Evolutionary conservation across 2,113 vertebrate species (phyloP), one percentile per base, ranked within the genome.

Genomic region (Brachypteracias leptosomus): DNA sequence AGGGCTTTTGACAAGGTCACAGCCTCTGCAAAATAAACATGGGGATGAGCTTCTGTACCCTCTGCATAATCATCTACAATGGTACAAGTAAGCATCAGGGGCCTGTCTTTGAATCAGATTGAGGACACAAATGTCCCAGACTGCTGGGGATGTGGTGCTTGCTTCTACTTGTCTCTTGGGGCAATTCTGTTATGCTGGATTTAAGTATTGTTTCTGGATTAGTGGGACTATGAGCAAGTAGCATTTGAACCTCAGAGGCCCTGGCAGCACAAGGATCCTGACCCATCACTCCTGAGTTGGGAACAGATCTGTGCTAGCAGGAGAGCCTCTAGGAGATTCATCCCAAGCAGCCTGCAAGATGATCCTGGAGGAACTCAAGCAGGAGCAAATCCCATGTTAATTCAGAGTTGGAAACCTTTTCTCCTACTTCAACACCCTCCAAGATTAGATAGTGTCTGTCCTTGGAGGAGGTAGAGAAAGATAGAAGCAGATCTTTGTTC

Each of bases 1-100:
- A 87, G 51, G 38, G 40, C 73, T 93, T 90, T 63, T 87, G 84
- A 81, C 86, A 95, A 97, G 86, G 93, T 84, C 94, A 90, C 63
- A 93, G 52, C n/a, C 35, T 92, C 88, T 90, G 91, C 76, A 93
- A 95, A 93, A 62, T 54, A 92, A 88, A 78, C 42, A 18, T 9
- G 52, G n/a, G 14, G 35, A 16, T 74, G 73, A 93, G 17, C 20
- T 78, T 88, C 68, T 74, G 22, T 71, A 77, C 24, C 10, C 16
- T 67, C 38, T 71, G 36, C 42, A 52, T 58, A 35, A 77, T 68
- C 38, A 75, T 18, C 87, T 95, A 52, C 70, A 84, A 12, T 7
- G 21, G 65, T 47, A 82, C 2, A 2, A 61, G 83, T 38, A 70
- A 38, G 12, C 36, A 51, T 13, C 1, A 3, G n/a, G 51, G 52